Conservation (phyloP, 23 tunicate species). For the Corella eumyota region DNA sequence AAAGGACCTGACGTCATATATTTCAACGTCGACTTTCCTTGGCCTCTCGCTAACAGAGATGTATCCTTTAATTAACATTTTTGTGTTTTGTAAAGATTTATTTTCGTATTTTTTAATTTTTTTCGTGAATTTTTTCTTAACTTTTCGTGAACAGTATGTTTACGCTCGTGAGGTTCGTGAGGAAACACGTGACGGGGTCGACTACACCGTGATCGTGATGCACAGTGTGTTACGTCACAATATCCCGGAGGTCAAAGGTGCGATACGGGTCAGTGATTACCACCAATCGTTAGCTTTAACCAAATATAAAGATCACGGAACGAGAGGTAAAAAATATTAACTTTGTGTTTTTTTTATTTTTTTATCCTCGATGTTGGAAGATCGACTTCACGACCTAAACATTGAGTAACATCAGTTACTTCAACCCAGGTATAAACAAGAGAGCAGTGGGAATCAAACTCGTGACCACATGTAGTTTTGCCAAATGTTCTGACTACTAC, state of each 20-base stretch:
- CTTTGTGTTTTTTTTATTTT: too few species aligned
- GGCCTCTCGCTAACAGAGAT: constrained; percentile 90
- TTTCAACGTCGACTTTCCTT: constrained; percentile 90
- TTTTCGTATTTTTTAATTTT: neutral
- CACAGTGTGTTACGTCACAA: constrained; percentile 66
- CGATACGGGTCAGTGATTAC: constrained; percentile 69
- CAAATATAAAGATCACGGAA: constrained; percentile 28
- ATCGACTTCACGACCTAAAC: too few species aligned
- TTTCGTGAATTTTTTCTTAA: neutral
- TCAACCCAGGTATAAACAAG: too few species aligned
- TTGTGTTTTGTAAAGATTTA: neutral
- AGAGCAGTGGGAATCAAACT: too few species aligned
- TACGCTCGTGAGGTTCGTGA: constrained; percentile 75
- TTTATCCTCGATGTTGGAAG: too few species aligned
- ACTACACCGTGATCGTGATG: constrained; percentile 69
- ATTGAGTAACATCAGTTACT: too few species aligned
- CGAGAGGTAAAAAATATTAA: constrained; percentile 55
- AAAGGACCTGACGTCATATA: constrained; percentile 85
- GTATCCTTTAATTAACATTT: constrained; percentile 42
- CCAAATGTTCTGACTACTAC: too few species aligned
- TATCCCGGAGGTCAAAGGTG: constrained; percentile 48
- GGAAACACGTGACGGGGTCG: constrained; percentile 20
- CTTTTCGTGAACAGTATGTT: constrained; percentile 43
- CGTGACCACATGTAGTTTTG: too few species aligned
- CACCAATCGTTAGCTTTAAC: constrained; percentile 79